A percentile compares a stretch with the other conserved stretches of the same genome.
Evolutionary conservation across 2,888 invertebrate genomes (phyloP).

Genomic region (Nephrocerus scutellatus): DNA sequence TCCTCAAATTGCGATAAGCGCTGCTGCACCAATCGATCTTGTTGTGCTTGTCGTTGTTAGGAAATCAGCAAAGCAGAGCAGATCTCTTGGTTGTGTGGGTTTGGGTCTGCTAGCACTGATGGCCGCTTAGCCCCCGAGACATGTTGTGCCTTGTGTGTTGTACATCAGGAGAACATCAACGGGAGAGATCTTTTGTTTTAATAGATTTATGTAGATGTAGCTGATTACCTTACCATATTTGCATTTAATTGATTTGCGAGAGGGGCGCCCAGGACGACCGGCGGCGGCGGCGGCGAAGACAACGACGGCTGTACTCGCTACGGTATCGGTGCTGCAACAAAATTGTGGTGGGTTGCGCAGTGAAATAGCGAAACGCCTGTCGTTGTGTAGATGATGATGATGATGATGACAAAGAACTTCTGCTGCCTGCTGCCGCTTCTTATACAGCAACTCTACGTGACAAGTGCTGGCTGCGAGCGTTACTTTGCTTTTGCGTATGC

Average conservation of each 20-base stretch:
- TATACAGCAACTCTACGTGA: conserved; percentile 5
- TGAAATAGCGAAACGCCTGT: conserved; percentile 8
- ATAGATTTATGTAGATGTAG: conserved; percentile 27
- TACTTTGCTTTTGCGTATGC: conserved; percentile 15
- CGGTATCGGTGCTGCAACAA: not conserved
- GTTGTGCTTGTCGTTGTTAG: conserved; percentile 3
- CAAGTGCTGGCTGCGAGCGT: conserved; percentile 15
- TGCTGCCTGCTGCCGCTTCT: not conserved
- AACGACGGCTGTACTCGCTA: not conserved
- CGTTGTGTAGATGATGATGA: conserved; percentile 1
- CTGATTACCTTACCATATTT: conserved; percentile 32
- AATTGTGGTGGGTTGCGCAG: conserved; percentile 15
- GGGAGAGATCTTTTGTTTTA: conserved; percentile 21
- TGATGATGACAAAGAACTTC: too few relatives aligned
- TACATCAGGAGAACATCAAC: conserved; percentile 3
- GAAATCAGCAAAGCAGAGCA: too few relatives aligned
- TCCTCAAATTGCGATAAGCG: conserved; percentile 24
- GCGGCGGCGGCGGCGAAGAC: not conserved
- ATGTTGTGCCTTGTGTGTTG: conserved; percentile 8
- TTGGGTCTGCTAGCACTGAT: conserved; percentile 17
- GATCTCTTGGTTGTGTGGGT: conserved; percentile 15
- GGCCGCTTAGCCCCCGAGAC: conserved; percentile 14
- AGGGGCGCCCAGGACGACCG: conserved; percentile 13
- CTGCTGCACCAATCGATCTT: conserved; percentile 24
- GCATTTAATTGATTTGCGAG: conserved; percentile 33